Base-by-base conservation (phyloP, 2,797 vertebrate genomes). In the Phrynocephalus forsythii region DNA sequence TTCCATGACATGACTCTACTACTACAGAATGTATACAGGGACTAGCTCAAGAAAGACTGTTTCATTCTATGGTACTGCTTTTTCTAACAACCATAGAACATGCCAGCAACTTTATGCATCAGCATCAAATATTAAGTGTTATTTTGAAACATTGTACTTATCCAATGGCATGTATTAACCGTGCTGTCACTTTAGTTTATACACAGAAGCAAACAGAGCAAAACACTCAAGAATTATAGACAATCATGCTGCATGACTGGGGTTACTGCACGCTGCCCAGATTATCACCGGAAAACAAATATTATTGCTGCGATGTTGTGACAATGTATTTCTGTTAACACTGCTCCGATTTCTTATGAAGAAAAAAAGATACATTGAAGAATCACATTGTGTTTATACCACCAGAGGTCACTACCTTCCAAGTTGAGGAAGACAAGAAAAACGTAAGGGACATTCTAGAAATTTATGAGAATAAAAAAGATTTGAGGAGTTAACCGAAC, bases 401-500 rank as follows among this genome's bases (percentile, higher is more conserved):
- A 92, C 88, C 90, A 91, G 95, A 92, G 90, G 95, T 92, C 95
- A 91, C 87, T 95, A 89, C 85, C n/a, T 24, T 18, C 69, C 50
- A 52, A 75, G 56, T 24, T 81, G 33, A 75, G 38, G 52, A 67
- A 67, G 4, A 28, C 68, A 80, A 26, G 1, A 80, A 69, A 44
- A 60, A 33, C 30, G 6, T 26, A 50, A n/a, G 44, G 20, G 52
- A 5, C 11, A 44, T 73, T 48, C 52, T 38, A 28, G 38, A 67
- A 26, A 66, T 4, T 18, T 18, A 44, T 33, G 16, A 9, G 11
- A 30, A 84, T 44, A 66, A 24, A 48, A 48, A 52, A 73, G 5
- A 13, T 22, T 38, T 78, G 72, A 28, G 52, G 24, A 63, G 60
- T 63, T 20, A 63, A 52, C 63, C 33, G 7, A 50, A 50, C 28